Evolutionary conservation across 2,888 invertebrate species (phyloP).

Genomic region (Xestia rhomboidea): DNA sequence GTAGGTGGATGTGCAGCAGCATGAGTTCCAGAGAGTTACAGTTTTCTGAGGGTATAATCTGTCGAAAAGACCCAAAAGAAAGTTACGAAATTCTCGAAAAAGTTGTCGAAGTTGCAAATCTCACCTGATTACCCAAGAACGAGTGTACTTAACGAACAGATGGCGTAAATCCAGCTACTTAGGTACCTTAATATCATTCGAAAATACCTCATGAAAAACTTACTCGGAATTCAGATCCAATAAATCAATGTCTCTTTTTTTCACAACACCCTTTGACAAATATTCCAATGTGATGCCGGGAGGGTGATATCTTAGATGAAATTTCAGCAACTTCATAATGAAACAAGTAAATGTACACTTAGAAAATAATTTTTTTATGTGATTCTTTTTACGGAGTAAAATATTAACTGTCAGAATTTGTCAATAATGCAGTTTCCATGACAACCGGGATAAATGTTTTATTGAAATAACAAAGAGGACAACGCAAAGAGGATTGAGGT

Average conservation of each 20-base stretch:
- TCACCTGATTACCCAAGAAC: not conserved
- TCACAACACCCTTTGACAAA: slow-evolving; percentile 88
- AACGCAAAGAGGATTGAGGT: slow-evolving; percentile 46
- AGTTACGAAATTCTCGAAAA: not conserved
- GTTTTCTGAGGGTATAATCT: not conserved
- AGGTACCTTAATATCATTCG: not conserved
- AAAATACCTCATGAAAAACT: slow-evolving; percentile 64
- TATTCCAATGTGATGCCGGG: slow-evolving; percentile 93
- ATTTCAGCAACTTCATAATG: slow-evolving; percentile 92
- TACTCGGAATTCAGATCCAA: slow-evolving; percentile 92
- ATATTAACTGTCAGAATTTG: slow-evolving; percentile 74
- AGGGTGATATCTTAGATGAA: slow-evolving; percentile 93
- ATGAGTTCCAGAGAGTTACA: not conserved
- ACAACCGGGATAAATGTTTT: slow-evolving; percentile 62
- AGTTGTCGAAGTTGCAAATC: not conserved
- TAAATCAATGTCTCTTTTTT: slow-evolving; percentile 92
- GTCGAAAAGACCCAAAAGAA: not conserved
- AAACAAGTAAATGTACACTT: slow-evolving; percentile 19
- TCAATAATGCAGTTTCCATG: slow-evolving; percentile 83
- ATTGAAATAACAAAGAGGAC: slow-evolving; percentile 48
- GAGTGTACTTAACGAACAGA: not conserved
- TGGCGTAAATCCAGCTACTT: not conserved
- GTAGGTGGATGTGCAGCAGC: not conserved
- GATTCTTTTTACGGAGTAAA: slow-evolving; percentile 66
- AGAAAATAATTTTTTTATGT: slow-evolving; percentile 65